phyloP scores from a whole-genome alignment of 2,888 invertebrate species.

The Glaucopsyche alexis region DNA sequence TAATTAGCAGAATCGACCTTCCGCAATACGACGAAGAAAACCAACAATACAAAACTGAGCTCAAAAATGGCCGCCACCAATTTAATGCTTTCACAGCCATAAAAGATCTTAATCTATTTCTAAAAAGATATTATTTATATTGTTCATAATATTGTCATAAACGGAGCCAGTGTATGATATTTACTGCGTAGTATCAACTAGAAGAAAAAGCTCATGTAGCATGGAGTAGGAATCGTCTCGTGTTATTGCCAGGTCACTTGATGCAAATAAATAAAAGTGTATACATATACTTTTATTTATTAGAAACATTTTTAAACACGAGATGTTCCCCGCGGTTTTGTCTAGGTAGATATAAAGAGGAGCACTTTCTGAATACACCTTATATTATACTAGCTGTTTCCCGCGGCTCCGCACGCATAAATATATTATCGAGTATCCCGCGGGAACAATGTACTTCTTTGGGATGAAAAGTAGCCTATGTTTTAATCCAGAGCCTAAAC shows the following conservation, averaged over 20 bases:
- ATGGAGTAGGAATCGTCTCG: conserved; percentile 36
- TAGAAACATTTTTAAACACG: not conserved
- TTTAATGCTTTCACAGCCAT: conserved; percentile 12
- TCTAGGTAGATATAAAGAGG: not conserved
- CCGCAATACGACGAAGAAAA: not conserved
- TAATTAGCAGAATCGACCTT: too few species aligned
- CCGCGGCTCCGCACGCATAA: too few species aligned
- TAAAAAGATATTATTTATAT: conserved; percentile 46
- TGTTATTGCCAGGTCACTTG: not conserved
- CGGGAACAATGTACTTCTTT: too few species aligned
- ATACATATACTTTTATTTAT: too few species aligned
- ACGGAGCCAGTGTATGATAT: conserved; percentile 52
- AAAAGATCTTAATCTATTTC: conserved; percentile 34
- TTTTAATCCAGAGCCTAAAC: too few species aligned
- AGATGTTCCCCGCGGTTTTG: not conserved
- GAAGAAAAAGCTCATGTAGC: conserved; percentile 42
- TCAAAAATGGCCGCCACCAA: not conserved
- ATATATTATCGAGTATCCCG: too few species aligned
- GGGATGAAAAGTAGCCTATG: too few species aligned
- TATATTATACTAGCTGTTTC: too few species aligned
- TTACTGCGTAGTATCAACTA: conserved; percentile 50
- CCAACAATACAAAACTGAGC: not conserved
- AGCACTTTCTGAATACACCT: too few species aligned
- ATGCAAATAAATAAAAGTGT: not conserved
- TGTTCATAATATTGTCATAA: conserved; percentile 52